Evolutionary conservation across 2,888 invertebrate genomes (phyloP), one percentile per base, ranked within the genome.

Genomic region (Odontocerum albicorne): DNA sequence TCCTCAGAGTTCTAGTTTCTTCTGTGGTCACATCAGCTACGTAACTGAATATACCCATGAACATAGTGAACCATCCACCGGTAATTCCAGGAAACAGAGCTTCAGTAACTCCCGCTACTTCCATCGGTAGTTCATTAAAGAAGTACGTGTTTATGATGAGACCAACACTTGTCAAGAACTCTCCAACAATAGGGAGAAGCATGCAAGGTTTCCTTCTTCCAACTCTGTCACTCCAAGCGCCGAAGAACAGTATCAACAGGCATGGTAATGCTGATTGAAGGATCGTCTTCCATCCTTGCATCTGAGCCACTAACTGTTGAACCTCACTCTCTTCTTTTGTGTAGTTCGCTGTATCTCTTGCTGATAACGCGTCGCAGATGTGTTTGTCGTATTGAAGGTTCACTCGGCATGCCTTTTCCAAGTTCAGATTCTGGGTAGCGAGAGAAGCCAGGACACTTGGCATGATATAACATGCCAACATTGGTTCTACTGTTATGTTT

Each of bases 31-130:
- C 87, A 67, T 94, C 92, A 1, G 87, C 90, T 55, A 95, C 87
- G 68, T 93, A 94, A 72, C 91, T 90, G 72, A 94, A 90, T 62
- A 92, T 86, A 15, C 90, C 90, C 90, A 92, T 91, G 64, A 92
- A 86, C 90, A 91, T 90, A 21, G 90, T 90, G 68, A 90, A 90
- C 91, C 91, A 91, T 6, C 91, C 91, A 7, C 91, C 88, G 1
- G 90, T 89, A 4, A 91, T 66, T 0, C 90, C 90, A 2, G 91
- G 91, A 70, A 90, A 90, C 61, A 91, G 78, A 1, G 89, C 88
- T 70, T 91, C 91, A 1, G 88, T 85, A 3, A 90, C 80, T 0
- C 88, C 91, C 12, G 88, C 87, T 2, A 83, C 87, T 73, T 91
- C 91, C 80, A 91, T 88, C 0, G 90, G 90, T 32, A 90, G 72